phyloP scores from a whole-genome alignment of 2,888 invertebrate genomes.

The Atethmia centrago region DNA sequence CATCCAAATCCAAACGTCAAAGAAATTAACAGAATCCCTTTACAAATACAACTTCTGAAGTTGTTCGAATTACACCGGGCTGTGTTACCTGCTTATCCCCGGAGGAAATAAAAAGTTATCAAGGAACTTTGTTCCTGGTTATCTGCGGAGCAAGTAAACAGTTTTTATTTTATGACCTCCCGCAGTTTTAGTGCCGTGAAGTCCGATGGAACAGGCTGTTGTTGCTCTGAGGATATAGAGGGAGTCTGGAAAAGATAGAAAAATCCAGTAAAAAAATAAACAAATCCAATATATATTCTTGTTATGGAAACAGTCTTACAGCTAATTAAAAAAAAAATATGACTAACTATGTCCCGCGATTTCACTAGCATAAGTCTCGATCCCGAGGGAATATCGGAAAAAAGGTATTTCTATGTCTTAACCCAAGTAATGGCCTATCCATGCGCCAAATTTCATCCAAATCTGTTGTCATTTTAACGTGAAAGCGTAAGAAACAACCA shows the following conservation, averaged over 20 bases:
- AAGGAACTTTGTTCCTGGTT: slow-evolving; percentile 86
- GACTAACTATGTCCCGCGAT: background rate
- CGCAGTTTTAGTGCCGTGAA: slow-evolving; percentile 80
- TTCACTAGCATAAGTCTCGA: no score
- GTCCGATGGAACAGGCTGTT: slow-evolving; percentile 48
- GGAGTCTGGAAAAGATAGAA: slow-evolving; percentile 6
- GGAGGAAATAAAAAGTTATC: slow-evolving; percentile 89
- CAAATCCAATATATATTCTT: background rate
- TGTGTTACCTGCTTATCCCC: slow-evolving; percentile 78
- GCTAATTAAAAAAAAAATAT: background rate
- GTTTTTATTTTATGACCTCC: slow-evolving; percentile 88
- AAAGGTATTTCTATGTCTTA: no score
- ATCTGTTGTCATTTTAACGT: no score
- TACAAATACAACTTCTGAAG: slow-evolving; percentile 63
- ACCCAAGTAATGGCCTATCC: no score
- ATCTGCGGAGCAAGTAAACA: slow-evolving; percentile 88
- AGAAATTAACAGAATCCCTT: slow-evolving; percentile 56
- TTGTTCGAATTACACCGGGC: slow-evolving; percentile 68
- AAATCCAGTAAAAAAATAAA: background rate
- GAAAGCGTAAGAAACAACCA: no score
- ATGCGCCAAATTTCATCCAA: no score
- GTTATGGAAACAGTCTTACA: background rate
- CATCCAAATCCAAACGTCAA: slow-evolving; percentile 42
- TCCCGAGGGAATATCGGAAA: no score
- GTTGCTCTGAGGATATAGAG: slow-evolving; percentile 33